Evolutionary conservation across 2,888 invertebrate species (phyloP), one percentile per base, ranked within the genome.

Genomic region (Ecdyonurus torrentis): DNA sequence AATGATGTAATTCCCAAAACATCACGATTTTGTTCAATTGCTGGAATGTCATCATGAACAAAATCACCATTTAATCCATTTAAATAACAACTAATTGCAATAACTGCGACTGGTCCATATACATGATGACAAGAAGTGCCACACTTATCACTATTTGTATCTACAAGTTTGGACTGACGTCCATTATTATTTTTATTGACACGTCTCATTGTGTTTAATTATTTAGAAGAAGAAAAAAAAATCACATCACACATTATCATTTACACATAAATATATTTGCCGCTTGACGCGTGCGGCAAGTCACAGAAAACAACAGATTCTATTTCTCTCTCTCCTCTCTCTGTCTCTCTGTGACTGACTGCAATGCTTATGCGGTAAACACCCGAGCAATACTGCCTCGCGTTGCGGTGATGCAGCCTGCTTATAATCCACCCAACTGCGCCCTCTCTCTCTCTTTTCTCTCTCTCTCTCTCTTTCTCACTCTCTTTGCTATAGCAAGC

Each of bases 11-110:
- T 77, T 1, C 86, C 89, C 60, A 83, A 80, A 66, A 91, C 91
- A 74, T 92, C 91, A 70, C 83, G 81, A 74, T 91, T 92, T 66
- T 84, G 80, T 71, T 85, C 85, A 68, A 91, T 85, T 50, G 91
- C 91, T 64, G 89, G 89, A 67, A 91, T 83, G 73, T 92, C 91
- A 72, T 91, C 91, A 76, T 92, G 91, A 66, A 92, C 90, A 72
- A 91, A 90, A 73, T 91, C 89, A 59, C 89, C 89, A 68, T 78
- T 78, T 67, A 89, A 77, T 63, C 87, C 86, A 74, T 89, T 89
- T 58, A 83, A 77, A 74, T 89, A 89, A 68, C 84, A 84, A 60
- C 82, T 76, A 22, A 84, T 77, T 20, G 87, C 86, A 15, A 86
- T 84, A 25, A 82, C 77, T 62, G 82, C 81, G 60, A 87, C 85